A percentile compares a stretch with the other conserved stretches of the same genome.
These are phyloP conservation scores for Pachydiplax longipennis DNA, from an alignment of 2,888 invertebrate species.

Conservation along the genomic window DNA sequence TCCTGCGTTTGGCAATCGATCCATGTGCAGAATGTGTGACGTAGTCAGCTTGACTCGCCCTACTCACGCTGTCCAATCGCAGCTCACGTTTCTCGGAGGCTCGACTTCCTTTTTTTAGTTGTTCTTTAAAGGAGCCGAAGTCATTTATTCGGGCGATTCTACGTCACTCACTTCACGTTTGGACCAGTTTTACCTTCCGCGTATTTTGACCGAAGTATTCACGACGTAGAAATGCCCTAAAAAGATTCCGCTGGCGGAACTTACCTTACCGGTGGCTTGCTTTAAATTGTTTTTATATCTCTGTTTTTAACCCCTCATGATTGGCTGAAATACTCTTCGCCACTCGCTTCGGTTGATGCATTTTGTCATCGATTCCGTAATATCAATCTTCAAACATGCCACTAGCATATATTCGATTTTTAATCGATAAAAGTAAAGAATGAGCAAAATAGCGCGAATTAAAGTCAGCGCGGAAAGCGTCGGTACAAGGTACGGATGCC, in stretches of 20 bases:
- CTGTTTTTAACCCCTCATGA: too few species aligned
- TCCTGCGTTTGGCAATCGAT: constrained; percentile 19
- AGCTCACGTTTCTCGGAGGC: not conserved
- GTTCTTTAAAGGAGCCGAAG: not conserved
- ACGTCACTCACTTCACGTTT: not conserved
- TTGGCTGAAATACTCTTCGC: too few species aligned
- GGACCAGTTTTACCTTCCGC: not conserved
- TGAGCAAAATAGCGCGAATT: too few species aligned
- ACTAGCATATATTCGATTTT: too few species aligned
- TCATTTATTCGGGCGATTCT: not conserved
- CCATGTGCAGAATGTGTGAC: constrained; percentile 21
- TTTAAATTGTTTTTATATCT: too few species aligned
- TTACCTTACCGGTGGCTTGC: too few species aligned
- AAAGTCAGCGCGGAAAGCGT: too few species aligned
- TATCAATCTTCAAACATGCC: too few species aligned
- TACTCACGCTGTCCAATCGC: not conserved
- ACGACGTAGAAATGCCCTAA: not conserved
- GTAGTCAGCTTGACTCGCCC: not conserved
- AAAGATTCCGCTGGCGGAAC: not conserved
- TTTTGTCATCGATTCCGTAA: too few species aligned
- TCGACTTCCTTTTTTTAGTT: not conserved
- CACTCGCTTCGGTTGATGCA: too few species aligned
- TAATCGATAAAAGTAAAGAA: too few species aligned
- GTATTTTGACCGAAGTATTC: not conserved
- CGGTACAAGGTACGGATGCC: too few species aligned